A percentile compares a stretch with the other conserved stretches of the same genome.
These are phyloP conservation scores for Tortricodes alternella DNA, from an alignment of 2,888 invertebrate species.

Conservation along the genomic window DNA sequence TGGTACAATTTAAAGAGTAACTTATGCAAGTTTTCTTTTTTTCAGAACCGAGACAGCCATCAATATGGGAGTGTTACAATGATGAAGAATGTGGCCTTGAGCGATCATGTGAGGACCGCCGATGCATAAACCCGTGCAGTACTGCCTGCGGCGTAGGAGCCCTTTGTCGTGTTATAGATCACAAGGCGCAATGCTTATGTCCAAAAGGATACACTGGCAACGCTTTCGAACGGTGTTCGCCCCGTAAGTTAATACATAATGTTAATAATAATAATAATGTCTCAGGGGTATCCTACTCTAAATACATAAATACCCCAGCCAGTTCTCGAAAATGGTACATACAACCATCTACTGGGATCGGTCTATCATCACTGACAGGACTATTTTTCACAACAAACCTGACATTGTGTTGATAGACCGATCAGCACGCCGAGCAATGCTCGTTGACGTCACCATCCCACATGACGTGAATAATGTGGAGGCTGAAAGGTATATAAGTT, in stretches of 20 bases:
- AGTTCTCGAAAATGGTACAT: no score
- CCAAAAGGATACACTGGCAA: constrained; percentile 90
- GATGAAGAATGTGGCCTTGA: constrained; percentile 90
- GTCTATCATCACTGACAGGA: no score
- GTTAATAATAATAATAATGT: neutral
- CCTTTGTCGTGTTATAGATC: constrained; percentile 91
- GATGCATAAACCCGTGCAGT: constrained; percentile 90
- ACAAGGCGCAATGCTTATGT: constrained; percentile 90
- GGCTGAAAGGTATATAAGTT: no score
- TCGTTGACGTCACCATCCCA: no score
- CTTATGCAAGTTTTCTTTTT: constrained; percentile 27
- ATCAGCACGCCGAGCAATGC: no score
- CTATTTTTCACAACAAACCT: no score
- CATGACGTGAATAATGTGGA: no score
- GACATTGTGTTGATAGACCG: no score
- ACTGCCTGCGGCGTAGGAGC: constrained; percentile 90
- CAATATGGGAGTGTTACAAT: constrained; percentile 87
- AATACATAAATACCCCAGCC: no score
- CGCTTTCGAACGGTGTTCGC: constrained; percentile 87
- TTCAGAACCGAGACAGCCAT: constrained; percentile 69
- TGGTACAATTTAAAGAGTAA: neutral
- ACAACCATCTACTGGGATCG: no score
- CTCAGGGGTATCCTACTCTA: neutral
- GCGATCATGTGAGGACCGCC: constrained; percentile 88
- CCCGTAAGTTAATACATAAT: constrained; percentile 85